Base-by-base conservation (phyloP, 2,797 vertebrate genomes). In the Lepilemur ruficaudatus region DNA sequence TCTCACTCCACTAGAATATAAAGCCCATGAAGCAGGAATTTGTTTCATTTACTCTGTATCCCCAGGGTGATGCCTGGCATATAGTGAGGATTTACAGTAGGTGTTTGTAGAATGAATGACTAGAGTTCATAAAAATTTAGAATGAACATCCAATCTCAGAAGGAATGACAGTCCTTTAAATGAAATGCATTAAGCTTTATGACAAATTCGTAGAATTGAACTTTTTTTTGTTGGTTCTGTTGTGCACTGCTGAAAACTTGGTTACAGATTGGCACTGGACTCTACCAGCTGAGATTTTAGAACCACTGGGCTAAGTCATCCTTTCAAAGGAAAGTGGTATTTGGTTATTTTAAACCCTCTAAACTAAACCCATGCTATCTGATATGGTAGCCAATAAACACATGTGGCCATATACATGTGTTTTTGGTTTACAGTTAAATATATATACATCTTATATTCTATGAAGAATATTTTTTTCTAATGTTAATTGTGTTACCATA, bases 381-480 rank as follows among this genome's bases (percentile, higher is more conserved):
- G 52, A 6, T 75, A 89, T 25, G 75, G 59, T 92, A 89, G 6
- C 35, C 75, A 83, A 30, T 89, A 92, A 80, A 52, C 59, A 80
- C 50, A 17, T 55, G 43, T 82, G 20, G 1, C 38, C 63, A 41
- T 94, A 90, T 81, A 92, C 28, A 83, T 93, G 84, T 86, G 57
- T 89, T 84, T 95, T 95, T 75, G 14, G 14, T 93, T 95, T 75
- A 75, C 1, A 81, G 38, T 89, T 81, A 81, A 94, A 70, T 75
- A 82, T 91, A 41, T 50, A 38, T 95, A 63, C 46, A 65, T 87
- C 41, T 82, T 89, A 82, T 2, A n/a, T 72, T 86, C 12, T 87
- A 78, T 25, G 76, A 92, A 89, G 18, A 83, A 48, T 43, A 22
- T 69, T 30, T 81, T 63, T 91, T 82, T 55, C 28, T 89, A 65